Evolutionary conservation across 2,888 invertebrate genomes (phyloP).

Genomic region (Aleiodes leptofemur): DNA sequence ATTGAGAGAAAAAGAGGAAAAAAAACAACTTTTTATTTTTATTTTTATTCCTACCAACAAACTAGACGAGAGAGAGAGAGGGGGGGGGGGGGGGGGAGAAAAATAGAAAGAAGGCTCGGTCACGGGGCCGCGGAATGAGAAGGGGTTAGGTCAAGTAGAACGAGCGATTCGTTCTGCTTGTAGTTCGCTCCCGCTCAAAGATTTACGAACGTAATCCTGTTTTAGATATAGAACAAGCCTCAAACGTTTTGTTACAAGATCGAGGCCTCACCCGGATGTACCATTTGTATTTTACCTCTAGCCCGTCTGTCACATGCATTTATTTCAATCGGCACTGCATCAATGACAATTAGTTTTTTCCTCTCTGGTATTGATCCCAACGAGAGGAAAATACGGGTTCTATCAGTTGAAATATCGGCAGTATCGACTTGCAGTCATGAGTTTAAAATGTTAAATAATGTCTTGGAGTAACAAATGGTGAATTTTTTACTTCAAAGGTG

Average conservation of each 20-base stretch:
- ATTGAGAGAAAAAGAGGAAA: too few species aligned
- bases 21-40: neutral
- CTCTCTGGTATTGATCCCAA: neutral
- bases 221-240: constrained; percentile 39
- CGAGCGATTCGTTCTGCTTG: constrained; percentile 47
- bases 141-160: constrained; percentile 45
- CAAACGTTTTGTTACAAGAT: constrained; percentile 17
- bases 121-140: constrained; percentile 17
- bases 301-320: constrained; percentile 15
- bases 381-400: neutral
- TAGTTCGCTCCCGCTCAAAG: constrained; percentile 38
- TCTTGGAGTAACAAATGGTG: too few species aligned
- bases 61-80: constrained; percentile 21
- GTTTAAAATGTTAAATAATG: neutral
- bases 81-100: neutral
- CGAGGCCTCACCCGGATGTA: neutral
- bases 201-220: constrained; percentile 47
- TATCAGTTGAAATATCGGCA: neutral
- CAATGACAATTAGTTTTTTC: constrained; percentile 27
- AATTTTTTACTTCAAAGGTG: too few species aligned
- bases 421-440: neutral
- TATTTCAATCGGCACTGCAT: constrained; percentile 18
- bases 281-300: constrained; percentile 13
- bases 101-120: constrained; percentile 12
- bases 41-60: constrained; percentile 26